Base-by-base conservation (phyloP, 2,888 invertebrate genomes). In the Eumacrocentrus americanus region DNA sequence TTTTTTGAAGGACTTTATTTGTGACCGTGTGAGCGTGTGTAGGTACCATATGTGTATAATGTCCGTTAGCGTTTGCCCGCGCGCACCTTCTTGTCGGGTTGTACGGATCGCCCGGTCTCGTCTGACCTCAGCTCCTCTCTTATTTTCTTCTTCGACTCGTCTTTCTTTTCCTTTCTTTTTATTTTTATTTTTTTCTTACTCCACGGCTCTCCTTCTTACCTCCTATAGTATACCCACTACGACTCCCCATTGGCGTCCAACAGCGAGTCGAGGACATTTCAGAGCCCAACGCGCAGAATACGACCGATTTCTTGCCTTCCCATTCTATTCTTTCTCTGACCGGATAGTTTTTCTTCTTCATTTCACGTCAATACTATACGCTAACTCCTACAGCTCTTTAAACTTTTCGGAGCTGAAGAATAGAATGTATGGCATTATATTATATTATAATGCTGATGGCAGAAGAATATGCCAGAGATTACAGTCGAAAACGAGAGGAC, bases 401-500 rank as follows among this genome's bases (percentile, higher is more conserved):
- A 29, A 29, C 29, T 29, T 29, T 29, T 29, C 29, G 29, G 9
- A 25, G 25, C 23, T 50, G 50, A n/a, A n/a, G n/a, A n/a, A n/a
- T n/a, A n/a, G n/a, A n/a, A n/a, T n/a, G 23, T 29, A 29, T 29
- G 29, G 5, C 29, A 6, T 9, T 29, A 4, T 29, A 4, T 29
- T 29, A 6, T 12, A 46, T 46, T 46, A 22, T 12, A 23, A 46
- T 46, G 23, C 22, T 46, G 46, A 46, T 46, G 22, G 12, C 12
- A 22, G 23, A 23, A 46, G 23, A 46, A 46, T 46, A 46, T 46
- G 9, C 9, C 12, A n/a, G 22, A 46, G 46, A 46, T 46, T 46
- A 46, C 46, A 14, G 42, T 42, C 20, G 42, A 42, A 42, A 20
- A 16, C n/a, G 11, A 40, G 14, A 40, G 16, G 38, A 40, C 38